phyloP scores from a whole-genome alignment of 2,113 vertebrate genomes.

The Rhipidura dahli region DNA sequence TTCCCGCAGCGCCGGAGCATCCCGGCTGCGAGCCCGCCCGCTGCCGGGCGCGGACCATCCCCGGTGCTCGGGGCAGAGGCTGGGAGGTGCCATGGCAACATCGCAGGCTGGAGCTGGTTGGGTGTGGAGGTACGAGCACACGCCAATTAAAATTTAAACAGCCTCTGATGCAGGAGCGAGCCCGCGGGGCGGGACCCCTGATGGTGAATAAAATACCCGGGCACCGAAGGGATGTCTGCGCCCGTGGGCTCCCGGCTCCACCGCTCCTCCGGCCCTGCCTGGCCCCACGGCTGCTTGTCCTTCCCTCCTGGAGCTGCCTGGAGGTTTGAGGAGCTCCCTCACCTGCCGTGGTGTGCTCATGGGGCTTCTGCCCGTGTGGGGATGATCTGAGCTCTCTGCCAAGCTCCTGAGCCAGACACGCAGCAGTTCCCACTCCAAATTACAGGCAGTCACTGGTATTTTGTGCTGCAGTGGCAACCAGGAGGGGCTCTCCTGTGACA shows the following conservation, averaged over 20 bases:
- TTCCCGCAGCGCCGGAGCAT: accelerated
- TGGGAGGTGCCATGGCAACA: slow-evolving; percentile 56
- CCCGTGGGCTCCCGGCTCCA: accelerated
- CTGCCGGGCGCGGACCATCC: not conserved
- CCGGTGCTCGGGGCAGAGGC: not conserved
- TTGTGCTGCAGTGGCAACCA: accelerated
- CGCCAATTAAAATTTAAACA: slow-evolving; percentile 1
- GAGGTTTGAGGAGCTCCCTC: not conserved
- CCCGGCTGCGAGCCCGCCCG: not conserved
- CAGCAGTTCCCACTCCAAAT: accelerated
- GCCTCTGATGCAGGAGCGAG: not conserved
- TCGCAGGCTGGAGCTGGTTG: not conserved
- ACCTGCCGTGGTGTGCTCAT: accelerated
- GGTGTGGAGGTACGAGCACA: not conserved
- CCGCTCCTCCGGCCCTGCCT: not conserved
- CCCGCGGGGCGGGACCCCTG: accelerated
- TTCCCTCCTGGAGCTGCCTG: not conserved
- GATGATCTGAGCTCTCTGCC: not conserved
- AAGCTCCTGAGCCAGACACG: accelerated
- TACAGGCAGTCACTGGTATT: accelerated
- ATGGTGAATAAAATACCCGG: not conserved
- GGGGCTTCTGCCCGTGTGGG: not conserved
- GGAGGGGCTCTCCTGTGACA: not conserved
- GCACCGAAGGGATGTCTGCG: accelerated
- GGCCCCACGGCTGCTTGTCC: accelerated